phyloP scores from a whole-genome alignment of 2,888 invertebrate species.

The Perizoma flavofasciatum region DNA sequence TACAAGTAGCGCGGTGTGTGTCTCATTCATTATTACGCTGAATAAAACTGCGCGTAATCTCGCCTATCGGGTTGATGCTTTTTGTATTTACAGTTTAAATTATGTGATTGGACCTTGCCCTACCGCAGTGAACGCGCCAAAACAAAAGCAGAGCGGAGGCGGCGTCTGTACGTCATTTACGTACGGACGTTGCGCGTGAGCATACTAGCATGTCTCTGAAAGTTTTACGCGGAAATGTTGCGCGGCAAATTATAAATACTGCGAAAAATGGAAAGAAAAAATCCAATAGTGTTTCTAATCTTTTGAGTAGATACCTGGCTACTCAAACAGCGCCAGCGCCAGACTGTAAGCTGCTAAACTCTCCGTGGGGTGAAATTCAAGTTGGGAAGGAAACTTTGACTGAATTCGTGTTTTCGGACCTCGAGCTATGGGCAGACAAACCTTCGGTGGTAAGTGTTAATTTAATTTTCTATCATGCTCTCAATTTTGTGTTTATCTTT shows the following conservation, averaged over 20 bases:
- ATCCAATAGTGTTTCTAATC: conserved; percentile 29
- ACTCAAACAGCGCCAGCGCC: conserved; percentile 64
- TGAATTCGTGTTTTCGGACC: conserved; percentile 84
- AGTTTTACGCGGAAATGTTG: conserved; percentile 73
- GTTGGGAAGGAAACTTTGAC: conserved; percentile 83
- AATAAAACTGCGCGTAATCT: conserved; percentile 41
- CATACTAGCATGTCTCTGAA: conserved; percentile 76
- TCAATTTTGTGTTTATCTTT: not conserved
- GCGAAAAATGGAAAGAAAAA: conserved; percentile 56
- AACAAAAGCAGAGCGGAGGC: conserved; percentile 45
- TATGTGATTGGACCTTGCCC: conserved; percentile 72
- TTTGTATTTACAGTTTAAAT: conserved; percentile 54
- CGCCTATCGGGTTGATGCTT: conserved; percentile 52
- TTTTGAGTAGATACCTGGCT: conserved; percentile 56
- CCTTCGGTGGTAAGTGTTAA: conserved; percentile 85
- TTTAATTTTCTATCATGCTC: conserved; percentile 1
- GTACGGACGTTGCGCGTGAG: conserved; percentile 58
- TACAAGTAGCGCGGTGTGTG: conserved; percentile 25
- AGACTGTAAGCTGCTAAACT: conserved; percentile 62
- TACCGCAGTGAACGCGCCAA: conserved; percentile 64
- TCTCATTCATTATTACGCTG: conserved; percentile 48
- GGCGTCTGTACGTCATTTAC: conserved; percentile 55
- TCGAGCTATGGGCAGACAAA: conserved; percentile 82
- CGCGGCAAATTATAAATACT: conserved; percentile 66
- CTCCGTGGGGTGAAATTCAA: conserved; percentile 78